Evolutionary conservation across 2,888 invertebrate genomes (phyloP).

Genomic region (Eupithecia exiguata): DNA sequence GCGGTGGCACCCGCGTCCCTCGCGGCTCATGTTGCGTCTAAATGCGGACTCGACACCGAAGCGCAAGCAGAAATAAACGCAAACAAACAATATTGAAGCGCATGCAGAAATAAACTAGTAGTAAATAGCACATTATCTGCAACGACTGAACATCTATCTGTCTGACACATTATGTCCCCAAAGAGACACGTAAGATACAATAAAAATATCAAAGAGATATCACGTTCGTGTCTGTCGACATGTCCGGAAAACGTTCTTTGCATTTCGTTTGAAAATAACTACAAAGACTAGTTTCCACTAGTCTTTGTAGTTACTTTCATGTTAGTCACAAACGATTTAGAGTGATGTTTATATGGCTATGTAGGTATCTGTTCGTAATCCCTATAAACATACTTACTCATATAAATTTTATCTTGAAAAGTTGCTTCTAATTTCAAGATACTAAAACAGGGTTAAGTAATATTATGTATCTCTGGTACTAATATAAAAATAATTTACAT

Average conservation of each 20-base stretch:
- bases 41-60: slow-evolving; percentile 69
- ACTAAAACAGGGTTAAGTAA: no score
- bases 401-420: not conserved
- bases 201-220: slow-evolving; percentile 36
- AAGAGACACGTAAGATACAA: slow-evolving; percentile 27
- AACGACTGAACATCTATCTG: slow-evolving; percentile 32
- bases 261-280: slow-evolving; percentile 27
- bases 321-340: slow-evolving; percentile 17
- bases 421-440: no score
- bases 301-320: no score
- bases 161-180: slow-evolving; percentile 21
- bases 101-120: slow-evolving; percentile 55
- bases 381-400: not conserved
- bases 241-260: slow-evolving; percentile 23
- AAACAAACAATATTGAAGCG: slow-evolving; percentile 63
- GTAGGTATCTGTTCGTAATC: not conserved
- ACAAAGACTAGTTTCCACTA: slow-evolving; percentile 29
- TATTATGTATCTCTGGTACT: no score
- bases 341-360: not conserved
- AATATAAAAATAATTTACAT: not conserved
- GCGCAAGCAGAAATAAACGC: slow-evolving; percentile 73
- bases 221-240: slow-evolving; percentile 21
- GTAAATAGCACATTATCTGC: slow-evolving; percentile 49
- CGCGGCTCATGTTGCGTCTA: slow-evolving; percentile 76
- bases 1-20: slow-evolving; percentile 41